Base-by-base conservation (phyloP, 2,888 invertebrate genomes). In the Andrena hattorfiana region DNA sequence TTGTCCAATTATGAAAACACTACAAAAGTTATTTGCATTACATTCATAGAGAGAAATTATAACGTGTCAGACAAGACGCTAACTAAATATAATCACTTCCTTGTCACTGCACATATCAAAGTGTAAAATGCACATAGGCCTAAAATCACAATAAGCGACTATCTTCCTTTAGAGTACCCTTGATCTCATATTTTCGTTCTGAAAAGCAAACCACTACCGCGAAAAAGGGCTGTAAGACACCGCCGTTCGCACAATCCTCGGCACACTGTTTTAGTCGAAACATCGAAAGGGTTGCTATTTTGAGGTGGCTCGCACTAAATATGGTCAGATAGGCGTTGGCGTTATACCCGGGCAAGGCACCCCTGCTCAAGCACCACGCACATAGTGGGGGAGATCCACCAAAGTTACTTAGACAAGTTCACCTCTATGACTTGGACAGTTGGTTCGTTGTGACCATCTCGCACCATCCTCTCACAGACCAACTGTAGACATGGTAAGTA, bases 381-480 rank as follows among this genome's bases (percentile, higher is more conserved):
- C 72, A 76, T 87, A 89, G 92, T 92, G 93, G 93, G 92, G 92
- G 92, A 85, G 84, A 89, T 89, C 87, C 78, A 84, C 89, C 89
- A 92, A 93, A 92, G 91, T 93, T 94, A 94, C 93, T 93, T 94
- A 94, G 93, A 92, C 89, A 93, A 93, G 92, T 93, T 93, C 92
- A 91, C 90, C 88, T 92, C 92, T 92, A 92, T 91, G 81, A 89
- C 85, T 92, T 89, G 90, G 92, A 91, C 93, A 94, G 94, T 94
- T 94, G 93, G 93, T 94, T 94, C 92, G 87, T 91, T 87, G 92
- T 93, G 88, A 92, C 92, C 94, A 94, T 92, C 93, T 94, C 92
- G 94, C 83, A 90, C 90, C 90, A 89, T 91, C 91, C 84, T 84
- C 87, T 87, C 87, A 89, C 87, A 90, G 91, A 91, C 89, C 90